Evolutionary conservation across 2,797 vertebrate species (phyloP), one percentile per base, ranked within the genome.

Genomic region (Euthynnus affinis): DNA sequence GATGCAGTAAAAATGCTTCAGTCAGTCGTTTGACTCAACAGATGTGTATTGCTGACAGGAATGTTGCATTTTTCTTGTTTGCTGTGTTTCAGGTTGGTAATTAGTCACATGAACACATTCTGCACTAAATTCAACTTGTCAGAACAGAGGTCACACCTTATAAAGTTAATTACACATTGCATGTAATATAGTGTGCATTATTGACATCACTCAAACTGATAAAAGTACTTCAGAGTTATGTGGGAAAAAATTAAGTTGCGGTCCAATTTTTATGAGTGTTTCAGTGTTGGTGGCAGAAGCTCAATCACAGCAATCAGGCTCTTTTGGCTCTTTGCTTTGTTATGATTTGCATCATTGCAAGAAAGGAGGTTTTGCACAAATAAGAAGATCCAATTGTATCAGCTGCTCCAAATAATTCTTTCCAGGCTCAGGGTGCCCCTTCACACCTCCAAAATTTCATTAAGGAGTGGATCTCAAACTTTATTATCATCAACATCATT

Each of bases 321-420:
- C 29, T 29, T 49, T n/a, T 22, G 37, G 58, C 27, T 74, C 25
- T 55, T 20, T 40, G 56, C 17, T 71, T 62, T 61, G n/a, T 75
- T 65, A 65, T 17, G 29, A 72, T 63, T n/a, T 58, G 49, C 46
- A 57, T 66, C 42, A 44, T 10, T 49, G 37, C n/a, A 64, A 20
- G 0, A 46, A 64, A 40, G 9, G 13, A 20, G 37, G 55, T 51
- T 60, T 25, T 60, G 18, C 23, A 59, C 27, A 61, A 68, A 37
- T 48, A 55, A 34, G 34, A 32, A 17, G 23, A 46, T 32, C 34
- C 23, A 59, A 42, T 60, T 65, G 49, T 67, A 56, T 40, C 3
- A 55, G 51, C 49, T 57, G 29, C 52, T 56, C 12, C 15, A 22
- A 58, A 51, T 57, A 65, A 63, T 55, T 37, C n/a, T 34, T 2